Percentiles rank a stretch among this genome's conserved stretches.
Evolutionary conservation across 1,140 invertebrate species (phyloP).

Genomic region (Bacillus rossius): DNA sequence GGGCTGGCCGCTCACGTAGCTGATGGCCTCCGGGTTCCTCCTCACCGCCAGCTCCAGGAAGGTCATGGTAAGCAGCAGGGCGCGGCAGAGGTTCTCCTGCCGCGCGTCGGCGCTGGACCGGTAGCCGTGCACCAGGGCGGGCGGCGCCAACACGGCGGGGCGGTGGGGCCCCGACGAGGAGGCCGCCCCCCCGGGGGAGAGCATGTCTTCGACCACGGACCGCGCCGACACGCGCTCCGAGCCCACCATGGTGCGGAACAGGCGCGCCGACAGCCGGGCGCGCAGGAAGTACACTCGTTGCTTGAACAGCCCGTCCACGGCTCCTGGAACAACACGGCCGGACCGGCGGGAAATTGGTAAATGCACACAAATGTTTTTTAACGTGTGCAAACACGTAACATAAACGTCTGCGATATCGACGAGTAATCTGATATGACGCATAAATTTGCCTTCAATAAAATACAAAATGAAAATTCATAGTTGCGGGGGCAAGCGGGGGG

Average conservation of each 20-base stretch:
- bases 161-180: neutral
- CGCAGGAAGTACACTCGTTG: slow-evolving; percentile 8
- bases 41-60: slow-evolving; percentile 9
- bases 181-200: neutral
- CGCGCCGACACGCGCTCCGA: slow-evolving; percentile 2
- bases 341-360: too few relatives aligned
- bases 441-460: too few relatives aligned
- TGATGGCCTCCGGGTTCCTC: neutral
- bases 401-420: neutral
- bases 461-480: neutral
- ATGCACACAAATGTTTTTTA: too few relatives aligned
- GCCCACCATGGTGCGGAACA: slow-evolving; percentile 2
- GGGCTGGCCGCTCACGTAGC: too few relatives aligned
- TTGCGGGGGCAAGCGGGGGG: neutral
- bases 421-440: neutral
- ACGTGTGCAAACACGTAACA: neutral
- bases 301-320: neutral
- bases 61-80: neutral
- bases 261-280: neutral
- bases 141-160: neutral
- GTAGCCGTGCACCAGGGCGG: neutral
- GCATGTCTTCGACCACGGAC: neutral
- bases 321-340: neutral
- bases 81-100: slow-evolving; percentile 1
- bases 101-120: neutral